Base-by-base conservation (phyloP, 2,113 vertebrate genomes). In the Picathartes gymnocephalus region DNA sequence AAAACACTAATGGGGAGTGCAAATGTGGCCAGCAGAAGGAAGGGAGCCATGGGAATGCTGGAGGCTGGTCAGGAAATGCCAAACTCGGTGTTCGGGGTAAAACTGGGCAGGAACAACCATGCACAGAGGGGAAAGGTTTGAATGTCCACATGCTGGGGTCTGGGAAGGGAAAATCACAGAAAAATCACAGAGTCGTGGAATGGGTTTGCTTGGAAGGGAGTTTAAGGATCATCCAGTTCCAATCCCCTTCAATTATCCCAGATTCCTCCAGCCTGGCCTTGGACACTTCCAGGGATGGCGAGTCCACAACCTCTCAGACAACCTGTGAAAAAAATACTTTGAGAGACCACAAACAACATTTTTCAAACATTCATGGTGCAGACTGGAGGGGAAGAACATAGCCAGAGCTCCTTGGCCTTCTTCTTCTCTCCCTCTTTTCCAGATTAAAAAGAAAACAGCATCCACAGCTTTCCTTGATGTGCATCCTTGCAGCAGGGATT, bases 271-370 rank as follows among this genome's bases (percentile, higher is more conserved):
- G 2, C 39, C 33, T 9, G 9, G 21, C 40, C 27, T 31, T 15
- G 61, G 50, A 15, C 40, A 45, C 50, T 65, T 18, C 39, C 61
- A 37, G 33, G 60, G 15, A 19, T n/a, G 21, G 7, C 51, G 27
- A 45, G 2, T 31, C 21, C 13, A 3, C 27, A 31, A 7, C 25
- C 15, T 66, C 33, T 54, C 0, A 1, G 20, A 7, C 4, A 66
- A 20, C 12, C 31, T 37, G 31, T 24, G 48, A 12, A 25, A 61
- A 25, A 31, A 42, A 39, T 39, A 39, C 28, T 61, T 4, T 11
- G 58, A 15, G 54, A 42, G 47, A 45, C 3, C 31, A 31, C 33
- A 31, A 45, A 25, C 4, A 37, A 33, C 61, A 15, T 19, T 65
- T 53, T 45, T 15, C 39, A 31, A 37, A 24, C 50, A 12, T 19